A percentile compares a stretch with the other conserved stretches of the same genome.
phyloP scores from a whole-genome alignment of 2,113 vertebrate genomes.

The Hypomesus transpacificus region DNA sequence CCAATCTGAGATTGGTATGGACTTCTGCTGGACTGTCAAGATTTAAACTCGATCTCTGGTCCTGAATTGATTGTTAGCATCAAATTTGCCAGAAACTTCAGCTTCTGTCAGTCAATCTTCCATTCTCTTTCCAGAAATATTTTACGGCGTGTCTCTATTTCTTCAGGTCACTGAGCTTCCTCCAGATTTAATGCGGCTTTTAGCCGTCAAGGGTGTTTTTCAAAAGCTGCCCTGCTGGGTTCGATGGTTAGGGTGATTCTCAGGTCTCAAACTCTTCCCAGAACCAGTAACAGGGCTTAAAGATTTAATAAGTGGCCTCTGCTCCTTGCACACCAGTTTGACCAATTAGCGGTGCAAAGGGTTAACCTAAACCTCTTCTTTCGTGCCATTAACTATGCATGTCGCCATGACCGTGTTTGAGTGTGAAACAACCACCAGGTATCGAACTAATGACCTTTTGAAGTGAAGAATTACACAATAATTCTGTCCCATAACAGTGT shows the following conservation, averaged over 20 bases:
- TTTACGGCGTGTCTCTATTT: too few relatives aligned
- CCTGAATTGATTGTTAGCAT: too few relatives aligned
- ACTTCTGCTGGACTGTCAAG: too few relatives aligned
- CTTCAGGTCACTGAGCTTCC: too few relatives aligned
- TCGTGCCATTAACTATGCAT: constrained; percentile 38
- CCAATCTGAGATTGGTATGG: too few relatives aligned
- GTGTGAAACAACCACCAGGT: not conserved
- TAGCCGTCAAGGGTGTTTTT: too few relatives aligned
- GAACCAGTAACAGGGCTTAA: constrained; percentile 2
- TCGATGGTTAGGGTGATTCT: not conserved
- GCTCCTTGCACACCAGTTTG: not conserved
- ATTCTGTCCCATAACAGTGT: constrained; percentile 9
- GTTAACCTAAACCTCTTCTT: constrained; percentile 18
- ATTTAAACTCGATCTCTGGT: too few relatives aligned
- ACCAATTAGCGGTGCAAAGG: constrained; percentile 1
- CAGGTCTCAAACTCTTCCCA: not conserved
- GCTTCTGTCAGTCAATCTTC: too few relatives aligned
- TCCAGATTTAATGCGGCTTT: too few relatives aligned
- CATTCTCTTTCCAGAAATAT: too few relatives aligned
- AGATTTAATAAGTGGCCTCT: constrained; percentile 29
- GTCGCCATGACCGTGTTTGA: constrained; percentile 30
- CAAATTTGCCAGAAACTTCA: too few relatives aligned
- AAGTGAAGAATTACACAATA: constrained; percentile 11
- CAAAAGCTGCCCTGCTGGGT: too few relatives aligned
- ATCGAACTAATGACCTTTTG: constrained; percentile 23